Base-by-base conservation (phyloP, 2,113 vertebrate genomes). In the Sturnira hondurensis region DNA sequence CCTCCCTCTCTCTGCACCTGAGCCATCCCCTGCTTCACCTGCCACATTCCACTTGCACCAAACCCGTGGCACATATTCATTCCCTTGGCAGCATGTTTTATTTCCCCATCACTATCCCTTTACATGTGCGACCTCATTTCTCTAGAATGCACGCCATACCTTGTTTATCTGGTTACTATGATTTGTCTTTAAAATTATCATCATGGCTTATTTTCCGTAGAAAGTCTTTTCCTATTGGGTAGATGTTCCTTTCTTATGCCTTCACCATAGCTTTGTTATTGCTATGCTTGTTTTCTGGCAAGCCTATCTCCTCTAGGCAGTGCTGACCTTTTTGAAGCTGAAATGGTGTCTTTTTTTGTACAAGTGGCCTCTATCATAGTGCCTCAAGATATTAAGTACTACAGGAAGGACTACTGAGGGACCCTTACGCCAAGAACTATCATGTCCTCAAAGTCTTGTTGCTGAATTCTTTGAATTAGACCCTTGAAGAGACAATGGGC, bases 401-500 rank as follows among this genome's bases (percentile, higher is more conserved):
- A 33, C n/a, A 22, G 31, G 47, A 86, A 95, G 20, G 70, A 71
- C 10, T 56, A 41, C 4, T 71, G 50, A 95, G 76, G 43, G 41
- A 41, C 31, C 15, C 76, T 94, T 82, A 47, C 22, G 14, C 26
- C 50, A 87, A 84, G 82, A 89, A 89, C 70, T 14, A 36, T 52
- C 54, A 67, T 89, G 38, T 80, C 28, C 38, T 36, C 52, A 43
- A 54, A 14, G 22, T 71, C 76, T 54, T 10, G 26, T 71, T 65
- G 54, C 52, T 50, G 36, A 74, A 28, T 52, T 93, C 83, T 95
- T 89, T 94, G 71, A 82, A 87, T 87, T 71, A 93, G 91, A 67
- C 5, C 22, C 8, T 87, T 11, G 58, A 71, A 50, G 2, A 74
- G 65, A 84, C 12, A 74, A 24, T 5, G 15, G n/a, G 38, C 10